Base-by-base conservation (phyloP, 2,888 invertebrate species). In the Dione vanillae region DNA sequence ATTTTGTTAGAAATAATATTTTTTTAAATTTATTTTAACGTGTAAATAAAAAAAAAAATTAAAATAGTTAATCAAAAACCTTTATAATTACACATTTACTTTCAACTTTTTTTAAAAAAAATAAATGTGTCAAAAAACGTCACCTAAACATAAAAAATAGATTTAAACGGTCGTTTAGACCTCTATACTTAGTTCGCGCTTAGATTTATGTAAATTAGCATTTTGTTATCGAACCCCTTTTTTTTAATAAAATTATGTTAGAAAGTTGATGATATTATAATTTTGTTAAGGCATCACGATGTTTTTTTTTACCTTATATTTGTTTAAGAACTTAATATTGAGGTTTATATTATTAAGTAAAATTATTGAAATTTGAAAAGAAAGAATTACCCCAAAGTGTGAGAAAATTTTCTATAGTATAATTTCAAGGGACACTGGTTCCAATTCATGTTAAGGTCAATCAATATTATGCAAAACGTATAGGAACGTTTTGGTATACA, bases 151-250 rank as follows among this genome's bases (percentile, higher is more conserved):
- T 41, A 49, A 52, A 40, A 16, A 27, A 19, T 19, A 14, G 14
- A 58, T 20, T 67, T n/a, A 52, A 75, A 85, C 85, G 85, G 85
- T 77, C 76, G 75, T 85, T 90, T 85, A 85, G 77, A 71, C 76
- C 78, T 77, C 85, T 87, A 89, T 90, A 88, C 78, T 91, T 91
- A 91, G 86, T 91, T 92, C 89, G 87, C 90, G 91, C 90, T 87
- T 88, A 82, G 85, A 87, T 88, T 88, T 88, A 88, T 86, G 87
- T 80, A 88, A 84, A 90, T 85, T 81, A 83, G 83, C 83, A 74
- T 80, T 85, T 82, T 81, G 75, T 72, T 76, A 77, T 76, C 84
- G 87, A 85, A 80, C 71, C 80, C 78, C 83, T 86, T 82, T 67
- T 75, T 72, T 65, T 49, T 65, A 70, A 45, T 35, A 43, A 43